Percentiles rank a stretch among this genome's conserved stretches.
Conservation (phyloP, 2,888 invertebrate species). For the Philhelius pedissequus region DNA sequence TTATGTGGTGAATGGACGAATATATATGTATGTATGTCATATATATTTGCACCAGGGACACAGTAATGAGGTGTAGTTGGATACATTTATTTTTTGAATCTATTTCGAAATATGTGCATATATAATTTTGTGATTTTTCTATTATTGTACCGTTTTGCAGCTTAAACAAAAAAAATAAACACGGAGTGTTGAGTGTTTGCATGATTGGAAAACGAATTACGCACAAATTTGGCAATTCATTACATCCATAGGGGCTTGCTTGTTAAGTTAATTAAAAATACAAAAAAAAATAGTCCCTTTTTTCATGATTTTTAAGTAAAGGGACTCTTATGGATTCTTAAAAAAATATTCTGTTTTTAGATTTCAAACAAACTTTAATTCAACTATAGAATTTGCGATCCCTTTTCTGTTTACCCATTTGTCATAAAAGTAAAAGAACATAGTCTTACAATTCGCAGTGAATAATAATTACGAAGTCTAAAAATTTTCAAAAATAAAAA, state of each 20-base stretch:
- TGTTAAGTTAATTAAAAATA: background rate
- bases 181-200: background rate
- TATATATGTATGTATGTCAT: background rate
- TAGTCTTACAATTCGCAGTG: no score
- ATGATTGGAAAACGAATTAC: conserved; percentile 38
- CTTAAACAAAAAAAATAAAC: background rate
- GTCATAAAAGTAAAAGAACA: no score
- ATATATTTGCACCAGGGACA: background rate
- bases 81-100: background rate
- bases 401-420: no score
- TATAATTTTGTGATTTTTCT: conserved; percentile 39
- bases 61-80: conserved; percentile 44
- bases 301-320: no score
- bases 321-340: no score
- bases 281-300: background rate
- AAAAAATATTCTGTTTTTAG: no score
- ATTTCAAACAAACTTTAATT: no score
- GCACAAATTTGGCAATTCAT: conserved; percentile 50
- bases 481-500: no score
- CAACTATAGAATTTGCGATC: no score
- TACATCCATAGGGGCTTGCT: background rate
- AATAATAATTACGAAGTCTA: no score
- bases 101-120: conserved; percentile 44
- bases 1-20: conserved; percentile 18
- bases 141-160: conserved; percentile 39